Evolutionary conservation across 2,888 invertebrate species (phyloP).

Genomic region (Ectemnius lituratus): DNA sequence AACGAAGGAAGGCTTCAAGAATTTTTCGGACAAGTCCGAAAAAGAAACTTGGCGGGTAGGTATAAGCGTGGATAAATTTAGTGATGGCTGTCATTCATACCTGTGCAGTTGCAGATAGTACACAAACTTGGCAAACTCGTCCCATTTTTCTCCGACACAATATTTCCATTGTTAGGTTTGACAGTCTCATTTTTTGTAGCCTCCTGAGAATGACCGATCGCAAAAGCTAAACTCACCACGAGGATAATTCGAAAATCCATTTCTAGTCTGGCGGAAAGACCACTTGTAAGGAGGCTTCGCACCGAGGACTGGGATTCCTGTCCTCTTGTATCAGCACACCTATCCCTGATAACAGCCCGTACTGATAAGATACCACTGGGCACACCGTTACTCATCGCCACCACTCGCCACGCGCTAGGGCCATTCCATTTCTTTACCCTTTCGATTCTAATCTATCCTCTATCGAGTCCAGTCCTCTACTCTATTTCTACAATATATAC

Average conservation of each 20-base stretch:
- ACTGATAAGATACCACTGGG: slow-evolving; percentile 57
- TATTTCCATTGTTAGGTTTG: not conserved
- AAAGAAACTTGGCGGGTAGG: too few relatives aligned
- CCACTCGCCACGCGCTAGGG: slow-evolving; percentile 5
- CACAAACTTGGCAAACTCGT: slow-evolving; percentile 34
- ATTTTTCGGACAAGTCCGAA: too few relatives aligned
- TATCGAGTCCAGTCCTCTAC: too few relatives aligned
- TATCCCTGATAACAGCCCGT: slow-evolving; percentile 46
- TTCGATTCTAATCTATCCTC: not conserved
- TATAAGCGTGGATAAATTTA: too few relatives aligned
- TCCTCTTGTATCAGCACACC: slow-evolving; percentile 43
- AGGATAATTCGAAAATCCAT: slow-evolving; percentile 42
- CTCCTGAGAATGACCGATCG: slow-evolving; percentile 8
- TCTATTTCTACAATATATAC: too few relatives aligned
- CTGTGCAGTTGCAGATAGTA: slow-evolving; percentile 52
- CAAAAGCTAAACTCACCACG: slow-evolving; percentile 14
- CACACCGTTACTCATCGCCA: slow-evolving; percentile 45
- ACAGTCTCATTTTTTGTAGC: accelerated
- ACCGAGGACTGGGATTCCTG: slow-evolving; percentile 26
- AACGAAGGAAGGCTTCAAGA: too few relatives aligned
- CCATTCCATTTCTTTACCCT: slow-evolving; percentile 4
- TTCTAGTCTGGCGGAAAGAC: slow-evolving; percentile 13
- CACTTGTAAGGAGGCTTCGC: slow-evolving; percentile 13
- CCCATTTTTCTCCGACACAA: not conserved
- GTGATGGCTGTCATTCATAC: slow-evolving; percentile 31